Evolutionary conservation across 35 echinoderm and acorn worm genomes (phyloP), one percentile per base, ranked within the genome.

Genomic region (Ptychodera flava): DNA sequence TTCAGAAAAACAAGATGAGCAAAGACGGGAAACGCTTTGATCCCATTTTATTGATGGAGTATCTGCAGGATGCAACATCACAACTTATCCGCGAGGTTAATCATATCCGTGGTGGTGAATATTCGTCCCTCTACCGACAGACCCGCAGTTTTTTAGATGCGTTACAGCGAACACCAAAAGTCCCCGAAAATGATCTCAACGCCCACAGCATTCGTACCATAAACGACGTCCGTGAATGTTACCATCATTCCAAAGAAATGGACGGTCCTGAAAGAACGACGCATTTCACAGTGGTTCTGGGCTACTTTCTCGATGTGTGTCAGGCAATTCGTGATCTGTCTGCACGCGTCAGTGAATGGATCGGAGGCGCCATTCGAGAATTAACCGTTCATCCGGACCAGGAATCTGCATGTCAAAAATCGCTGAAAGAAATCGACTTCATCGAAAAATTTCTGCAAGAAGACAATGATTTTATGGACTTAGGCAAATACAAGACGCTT

Each of bases 101-200:
- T 12, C 84, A 85, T 37, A 32, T 99, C 32, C 52, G 91, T 35
- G 81, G 88, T 52, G 93, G 92, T 29, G 79, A 91, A 0, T 99
- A 92, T 37, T 83, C 85, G 16, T 88, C 88, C 35, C 89, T 99
- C 0, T 99, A 87, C 85, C 89, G 91, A 36, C 92, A 99, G 85
- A 94, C 90, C 0, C 83, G 96, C 29, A 99, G 96, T 80, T 99
- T 99, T n/a, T 90, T 99, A 75, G 96, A 94, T 31, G 92, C 90
- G 16, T 76, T 99, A 34, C 88, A 90, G 53, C 28, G 96, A 27
- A 92, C 93, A 36, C 90, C 96, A 0, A 86, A 80, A 32, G 96
- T 64, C 87, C 22, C 90, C 90, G 52, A 86, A 82, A 31, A 94
- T 93, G 22, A 99, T 86, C 16, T 99, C 45, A 64, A 99, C 78